Percentiles rank a stretch among this genome's conserved stretches.
Evolutionary conservation across 2,797 vertebrate species (phyloP).

Genomic region (Acridotheres tristis): DNA sequence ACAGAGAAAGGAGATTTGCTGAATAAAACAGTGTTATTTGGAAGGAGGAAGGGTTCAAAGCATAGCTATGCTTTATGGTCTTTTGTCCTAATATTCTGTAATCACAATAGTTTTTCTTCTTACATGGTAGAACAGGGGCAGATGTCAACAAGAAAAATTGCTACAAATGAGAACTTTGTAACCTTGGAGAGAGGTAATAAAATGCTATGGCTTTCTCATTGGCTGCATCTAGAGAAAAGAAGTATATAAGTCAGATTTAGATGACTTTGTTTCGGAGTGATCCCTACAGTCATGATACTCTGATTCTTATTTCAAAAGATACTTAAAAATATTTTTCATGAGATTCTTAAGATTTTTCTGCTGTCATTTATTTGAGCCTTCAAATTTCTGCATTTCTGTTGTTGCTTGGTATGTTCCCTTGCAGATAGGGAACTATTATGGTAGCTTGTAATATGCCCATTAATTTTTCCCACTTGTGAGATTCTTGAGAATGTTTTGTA

Average conservation of each 20-base stretch:
- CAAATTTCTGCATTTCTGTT: background rate
- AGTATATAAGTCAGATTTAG: background rate
- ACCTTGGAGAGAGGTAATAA: conserved; percentile 5
- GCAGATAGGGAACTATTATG: background rate
- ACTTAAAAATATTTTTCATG: background rate
- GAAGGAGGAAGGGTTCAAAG: background rate
- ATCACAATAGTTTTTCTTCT: background rate
- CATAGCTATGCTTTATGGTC: background rate
- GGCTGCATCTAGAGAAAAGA: background rate
- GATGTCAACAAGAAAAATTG: conserved; percentile 20
- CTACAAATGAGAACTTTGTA: conserved; percentile 35
- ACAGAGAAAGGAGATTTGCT: background rate
- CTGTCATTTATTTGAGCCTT: background rate
- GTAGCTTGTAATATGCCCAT: background rate
- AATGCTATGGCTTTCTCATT: background rate
- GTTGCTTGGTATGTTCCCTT: background rate
- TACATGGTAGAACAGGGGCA: background rate
- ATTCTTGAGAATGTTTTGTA: background rate
- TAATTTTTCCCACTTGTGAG: background rate
- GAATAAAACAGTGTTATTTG: background rate
- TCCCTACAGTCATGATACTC: background rate
- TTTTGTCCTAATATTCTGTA: background rate
- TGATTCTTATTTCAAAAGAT: background rate
- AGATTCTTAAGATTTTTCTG: background rate
- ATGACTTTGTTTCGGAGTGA: background rate